Conservation (phyloP, 2,888 invertebrate species). For the Noctua comes region DNA sequence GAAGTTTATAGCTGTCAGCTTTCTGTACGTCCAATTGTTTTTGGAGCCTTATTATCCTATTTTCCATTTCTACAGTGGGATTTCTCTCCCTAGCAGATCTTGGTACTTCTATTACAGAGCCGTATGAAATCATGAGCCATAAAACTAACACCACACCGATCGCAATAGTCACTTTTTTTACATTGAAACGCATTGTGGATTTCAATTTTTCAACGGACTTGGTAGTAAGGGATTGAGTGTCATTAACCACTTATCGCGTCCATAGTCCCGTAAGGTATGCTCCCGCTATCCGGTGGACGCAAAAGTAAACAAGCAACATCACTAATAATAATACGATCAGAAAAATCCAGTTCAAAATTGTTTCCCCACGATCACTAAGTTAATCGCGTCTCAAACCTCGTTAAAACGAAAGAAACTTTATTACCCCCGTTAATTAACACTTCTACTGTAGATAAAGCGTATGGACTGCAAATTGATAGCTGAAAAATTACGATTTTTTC, state of each 20-base stretch:
- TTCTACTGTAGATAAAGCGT: conserved; percentile 49
- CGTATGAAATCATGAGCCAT: conserved; percentile 80
- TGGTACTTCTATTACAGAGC: conserved; percentile 76
- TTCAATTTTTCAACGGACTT: conserved; percentile 13
- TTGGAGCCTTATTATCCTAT: conserved; percentile 75
- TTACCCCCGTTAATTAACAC: conserved; percentile 39
- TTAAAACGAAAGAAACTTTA: conserved; percentile 30
- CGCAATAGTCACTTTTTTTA: conserved; percentile 77
- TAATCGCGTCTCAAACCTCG: conserved; percentile 20
- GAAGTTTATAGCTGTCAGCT: conserved; percentile 76
- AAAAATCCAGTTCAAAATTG: conserved; percentile 41
- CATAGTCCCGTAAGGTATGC: conserved; percentile 46
- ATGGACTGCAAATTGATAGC: conserved; percentile 48
- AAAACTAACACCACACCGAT: conserved; percentile 72
- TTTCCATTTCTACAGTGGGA: conserved; percentile 73
- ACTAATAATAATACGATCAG: conserved; percentile 35
- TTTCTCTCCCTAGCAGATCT: conserved; percentile 57
- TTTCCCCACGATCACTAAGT: conserved; percentile 33
- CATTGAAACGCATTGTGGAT: conserved; percentile 83
- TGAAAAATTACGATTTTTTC: conserved; percentile 57
- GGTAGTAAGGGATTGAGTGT: conserved; percentile 41
- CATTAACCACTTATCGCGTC: conserved; percentile 50
- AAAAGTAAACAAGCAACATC: conserved; percentile 67
- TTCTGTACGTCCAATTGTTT: conserved; percentile 75
- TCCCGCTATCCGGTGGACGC: conserved; percentile 44